phyloP scores from a whole-genome alignment of 2,797 vertebrate genomes.

The Ceryle rudis region DNA sequence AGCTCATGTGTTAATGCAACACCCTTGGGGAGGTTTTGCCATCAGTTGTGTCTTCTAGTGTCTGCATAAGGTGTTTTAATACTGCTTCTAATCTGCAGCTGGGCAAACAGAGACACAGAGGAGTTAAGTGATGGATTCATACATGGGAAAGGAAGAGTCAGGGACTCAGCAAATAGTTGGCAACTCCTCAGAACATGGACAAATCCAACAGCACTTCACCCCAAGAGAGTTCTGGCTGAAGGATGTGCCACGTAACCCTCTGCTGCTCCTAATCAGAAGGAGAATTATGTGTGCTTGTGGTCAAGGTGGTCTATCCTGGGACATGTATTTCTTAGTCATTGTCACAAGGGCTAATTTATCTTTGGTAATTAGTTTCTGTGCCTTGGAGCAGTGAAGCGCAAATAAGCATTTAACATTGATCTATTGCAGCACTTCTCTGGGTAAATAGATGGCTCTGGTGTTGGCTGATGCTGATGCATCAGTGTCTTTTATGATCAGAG shows the following conservation, averaged over 20 bases:
- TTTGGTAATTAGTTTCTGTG: conserved; percentile 68
- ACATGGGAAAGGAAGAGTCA: not conserved
- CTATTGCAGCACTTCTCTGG: conserved; percentile 56
- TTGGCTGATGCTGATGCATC: conserved; percentile 46
- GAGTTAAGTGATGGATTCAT: fast-evolving
- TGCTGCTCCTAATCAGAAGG: not conserved
- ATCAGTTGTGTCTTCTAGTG: not conserved
- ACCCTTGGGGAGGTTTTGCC: not conserved
- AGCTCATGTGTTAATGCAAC: not conserved
- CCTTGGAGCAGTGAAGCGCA: conserved; percentile 50
- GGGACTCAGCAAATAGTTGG: not conserved
- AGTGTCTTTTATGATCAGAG: conserved; percentile 24
- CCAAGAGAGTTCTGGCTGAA: not conserved
- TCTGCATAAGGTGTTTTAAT: not conserved
- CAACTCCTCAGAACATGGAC: fast-evolving
- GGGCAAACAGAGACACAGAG: not conserved
- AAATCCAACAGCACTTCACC: not conserved
- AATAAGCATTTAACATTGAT: conserved; percentile 62
- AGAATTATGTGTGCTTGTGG: conserved; percentile 34
- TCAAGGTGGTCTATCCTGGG: conserved; percentile 50
- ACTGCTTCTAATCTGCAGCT: not conserved
- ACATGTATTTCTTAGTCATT: conserved; percentile 39
- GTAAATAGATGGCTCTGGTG: conserved; percentile 38
- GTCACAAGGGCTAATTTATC: conserved; percentile 63
- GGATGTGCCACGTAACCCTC: fast-evolving